Base-by-base conservation (phyloP, 2,888 invertebrate genomes). In the Dolomedes plantarius region DNA sequence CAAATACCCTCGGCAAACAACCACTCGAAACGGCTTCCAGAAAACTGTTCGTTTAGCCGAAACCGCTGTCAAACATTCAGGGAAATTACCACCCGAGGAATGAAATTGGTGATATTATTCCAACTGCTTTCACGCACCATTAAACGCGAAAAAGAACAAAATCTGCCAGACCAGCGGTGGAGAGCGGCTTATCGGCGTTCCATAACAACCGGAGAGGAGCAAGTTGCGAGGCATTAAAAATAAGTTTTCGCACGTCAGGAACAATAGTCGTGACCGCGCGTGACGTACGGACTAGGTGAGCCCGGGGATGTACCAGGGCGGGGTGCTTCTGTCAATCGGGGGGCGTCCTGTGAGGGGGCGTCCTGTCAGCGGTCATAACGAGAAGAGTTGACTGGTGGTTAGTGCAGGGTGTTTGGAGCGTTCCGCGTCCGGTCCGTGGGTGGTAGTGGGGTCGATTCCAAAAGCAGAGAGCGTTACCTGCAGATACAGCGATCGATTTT, bases 331-430 rank as follows among this genome's bases (percentile, higher is more conserved):
- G 83, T 85, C 83, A 77, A 85, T 85, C 68, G 75, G 64, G 75
- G 69, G 74, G 41, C 29, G 23, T 32, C 31, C 56, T 29, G 50
- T 16, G 50, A 56, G 41, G 75, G 64, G 32, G 65, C 50, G 36
- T 31, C 73, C 50, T 85, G 83, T 77, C 83, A 85, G 77, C 83
- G 31, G 41, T 72, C 77, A 31, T 85, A 85, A 85, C 83, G 73
- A 85, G 83, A 77, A 77, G 83, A 85, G 83, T 85, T 85, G 83
- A 85, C 72, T 73, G 76, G 83, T 72, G 41, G 69, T 23, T 56
- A 75, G 36, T 67, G 69, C n/a, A 46, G 50, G 71, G 69, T 71
- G 46, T 77, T 77, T 78, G 83, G 64, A 72, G 36, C 50, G 67
- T 73, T 85, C 56, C 72, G 72, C 78, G 83, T 77, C 73, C 83